Percentiles rank a stretch among this genome's conserved stretches.
phyloP scores from a whole-genome alignment of 2,113 vertebrate species.

The Triplophysa siluroides region DNA sequence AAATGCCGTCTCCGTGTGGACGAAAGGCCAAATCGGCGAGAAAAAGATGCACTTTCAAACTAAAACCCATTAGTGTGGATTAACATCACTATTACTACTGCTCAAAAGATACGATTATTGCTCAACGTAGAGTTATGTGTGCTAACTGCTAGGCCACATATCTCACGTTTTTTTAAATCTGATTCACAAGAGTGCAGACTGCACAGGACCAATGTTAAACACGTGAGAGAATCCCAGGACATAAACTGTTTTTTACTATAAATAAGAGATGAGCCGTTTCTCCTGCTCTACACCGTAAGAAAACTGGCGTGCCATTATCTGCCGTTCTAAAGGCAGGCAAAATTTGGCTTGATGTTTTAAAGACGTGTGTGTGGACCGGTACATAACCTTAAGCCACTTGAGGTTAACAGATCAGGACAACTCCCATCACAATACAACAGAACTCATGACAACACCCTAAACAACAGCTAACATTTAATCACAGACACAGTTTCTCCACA shows the following conservation, averaged over 20 bases:
- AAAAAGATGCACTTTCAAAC: too few species aligned
- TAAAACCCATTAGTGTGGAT: too few species aligned
- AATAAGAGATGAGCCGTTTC: neutral
- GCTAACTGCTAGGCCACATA: too few species aligned
- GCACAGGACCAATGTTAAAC: too few species aligned
- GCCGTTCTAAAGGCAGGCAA: neutral
- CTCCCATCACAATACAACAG: constrained; percentile 3
- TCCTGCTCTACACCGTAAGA: neutral
- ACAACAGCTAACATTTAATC: neutral
- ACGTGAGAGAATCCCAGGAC: too few species aligned
- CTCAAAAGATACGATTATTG: neutral
- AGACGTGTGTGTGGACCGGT: neutral
- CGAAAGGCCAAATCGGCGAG: too few species aligned
- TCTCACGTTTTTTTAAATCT: too few species aligned
- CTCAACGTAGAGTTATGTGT: too few species aligned
- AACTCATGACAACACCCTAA: neutral
- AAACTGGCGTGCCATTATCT: neutral
- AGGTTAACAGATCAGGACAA: constrained; percentile 6
- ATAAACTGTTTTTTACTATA: neutral
- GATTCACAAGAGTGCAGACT: too few species aligned
- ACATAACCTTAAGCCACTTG: neutral
- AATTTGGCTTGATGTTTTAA: neutral
- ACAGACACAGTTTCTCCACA: neutral
- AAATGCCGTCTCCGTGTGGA: too few species aligned
- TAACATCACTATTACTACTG: neutral